These are phyloP conservation scores for Caiman crocodilus DNA, from an alignment of 2,797 vertebrate species.

Conservation along the genomic window DNA sequence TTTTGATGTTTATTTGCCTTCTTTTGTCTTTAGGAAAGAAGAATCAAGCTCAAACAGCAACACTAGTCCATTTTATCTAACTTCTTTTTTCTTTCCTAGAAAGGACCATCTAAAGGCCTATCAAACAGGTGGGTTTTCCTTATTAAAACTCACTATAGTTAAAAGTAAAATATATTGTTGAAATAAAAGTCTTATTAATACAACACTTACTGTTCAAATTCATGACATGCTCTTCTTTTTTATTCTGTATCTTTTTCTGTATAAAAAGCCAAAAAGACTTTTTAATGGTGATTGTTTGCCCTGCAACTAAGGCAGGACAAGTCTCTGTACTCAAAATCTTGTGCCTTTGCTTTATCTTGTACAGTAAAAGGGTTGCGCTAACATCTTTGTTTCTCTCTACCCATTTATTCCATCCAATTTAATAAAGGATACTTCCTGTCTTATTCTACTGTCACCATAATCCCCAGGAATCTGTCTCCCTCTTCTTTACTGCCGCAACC, in stretches of 20 bases:
- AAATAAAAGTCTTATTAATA: too few species aligned
- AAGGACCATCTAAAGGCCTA: not conserved
- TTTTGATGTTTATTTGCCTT: not conserved
- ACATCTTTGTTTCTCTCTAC: not conserved
- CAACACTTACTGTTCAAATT: too few species aligned
- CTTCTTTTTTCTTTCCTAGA: not conserved
- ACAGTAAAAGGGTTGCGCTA: not conserved
- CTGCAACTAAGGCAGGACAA: too few species aligned
- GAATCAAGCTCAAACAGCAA: not conserved
- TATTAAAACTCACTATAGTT: not conserved
- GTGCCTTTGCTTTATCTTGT: too few species aligned
- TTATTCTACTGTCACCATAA: rapidly evolving
- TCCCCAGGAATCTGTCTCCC: not conserved
- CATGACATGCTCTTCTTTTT: too few species aligned
- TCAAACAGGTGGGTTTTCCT: not conserved
- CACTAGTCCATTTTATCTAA: not conserved
- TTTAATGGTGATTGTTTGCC: too few species aligned
- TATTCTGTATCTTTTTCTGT: too few species aligned
- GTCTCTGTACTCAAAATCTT: too few species aligned
- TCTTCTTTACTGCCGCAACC: not conserved
- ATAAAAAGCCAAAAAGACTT: too few species aligned
- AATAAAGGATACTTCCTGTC: not conserved
- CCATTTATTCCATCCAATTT: not conserved
- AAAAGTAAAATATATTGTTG: not conserved
- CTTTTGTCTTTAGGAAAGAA: not conserved